A percentile compares a stretch with the other conserved stretches of the same genome.
phyloP scores from a whole-genome alignment of 1,140 invertebrate genomes.

The Sarcophaga bullata region DNA sequence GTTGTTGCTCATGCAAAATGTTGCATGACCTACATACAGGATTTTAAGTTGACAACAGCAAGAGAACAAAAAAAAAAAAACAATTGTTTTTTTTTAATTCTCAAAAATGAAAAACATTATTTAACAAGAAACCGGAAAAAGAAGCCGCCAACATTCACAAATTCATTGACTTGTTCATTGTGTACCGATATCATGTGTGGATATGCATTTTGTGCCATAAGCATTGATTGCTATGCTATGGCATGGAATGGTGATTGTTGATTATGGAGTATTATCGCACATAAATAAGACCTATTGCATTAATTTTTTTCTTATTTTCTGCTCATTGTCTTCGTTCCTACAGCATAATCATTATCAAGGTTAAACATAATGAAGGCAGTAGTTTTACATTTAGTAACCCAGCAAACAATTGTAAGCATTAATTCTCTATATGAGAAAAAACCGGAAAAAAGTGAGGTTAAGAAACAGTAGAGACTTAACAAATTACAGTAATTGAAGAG shows the following conservation, averaged over 20 bases:
- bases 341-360: constrained; percentile 17
- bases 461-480: too few relatives aligned
- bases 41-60: not conserved
- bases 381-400: not conserved
- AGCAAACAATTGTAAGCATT: too few relatives aligned
- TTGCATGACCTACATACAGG: constrained; percentile 12
- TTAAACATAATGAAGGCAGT: not conserved
- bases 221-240: not conserved
- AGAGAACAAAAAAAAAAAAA: not conserved
- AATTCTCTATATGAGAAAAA: too few relatives aligned
- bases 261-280: not conserved
- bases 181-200: not conserved
- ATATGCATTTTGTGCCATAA: not conserved
- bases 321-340: not conserved
- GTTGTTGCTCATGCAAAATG: constrained; percentile 18
- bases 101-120: constrained; percentile 2
- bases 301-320: not conserved
- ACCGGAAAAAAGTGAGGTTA: too few relatives aligned
- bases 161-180: not conserved
- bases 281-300: constrained; percentile 7
- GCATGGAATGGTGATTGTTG: not conserved
- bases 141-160: not conserved
- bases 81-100: too few relatives aligned
- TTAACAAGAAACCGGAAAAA: constrained; percentile 19
- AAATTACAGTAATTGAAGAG: too few relatives aligned